Evolutionary conservation across 2,888 invertebrate species (phyloP), one percentile per base, ranked within the genome.

Genomic region (Noctuana brunneofusca): DNA sequence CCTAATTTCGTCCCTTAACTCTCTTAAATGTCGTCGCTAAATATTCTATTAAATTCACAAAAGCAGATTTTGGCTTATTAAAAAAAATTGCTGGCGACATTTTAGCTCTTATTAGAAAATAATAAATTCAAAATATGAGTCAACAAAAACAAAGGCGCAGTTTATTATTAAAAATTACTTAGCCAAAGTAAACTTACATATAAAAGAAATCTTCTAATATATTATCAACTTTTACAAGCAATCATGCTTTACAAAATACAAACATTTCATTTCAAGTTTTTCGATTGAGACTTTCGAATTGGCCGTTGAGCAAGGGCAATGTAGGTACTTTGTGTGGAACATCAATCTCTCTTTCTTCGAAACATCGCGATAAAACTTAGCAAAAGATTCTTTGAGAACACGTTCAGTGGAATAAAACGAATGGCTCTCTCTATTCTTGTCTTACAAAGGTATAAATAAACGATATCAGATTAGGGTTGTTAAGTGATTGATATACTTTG

Each of bases 301-400:
- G 35, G 35, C n/a, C 35, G 12, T 12, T 27, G 5, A 32, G 27
- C 43, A 43, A 30, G 50, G 27, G 52, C 52, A 24, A 43, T 12
- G 14, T 32, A 30, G 18, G 16, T 43, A 24, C 46, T 53, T 35
- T 20, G 22, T 14, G 4, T 14, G 2, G 32, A 43, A 53, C 46
- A 60, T 60, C 60, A 54, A 60, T 60, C 60, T 60, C 46, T 16
- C 24, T 32, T 53, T 49, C 30, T 35, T 35, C 52, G 53, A 58
- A 52, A 53, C 53, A 59, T 52, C 52, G 32, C 27, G 52, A 60
- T 60, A 59, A 54, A 60, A 60, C 54, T 54, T 35, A 54, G 59
- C 32, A 46, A 54, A 48, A 22, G 46, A 9, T 20, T 27, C 50
- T 59, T 59, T 41, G 43, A 43, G 43, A 30, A 59, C 38, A 43